Evolutionary conservation across 2,797 vertebrate genomes (phyloP).

Genomic region (Acestrorhynchus altus): DNA sequence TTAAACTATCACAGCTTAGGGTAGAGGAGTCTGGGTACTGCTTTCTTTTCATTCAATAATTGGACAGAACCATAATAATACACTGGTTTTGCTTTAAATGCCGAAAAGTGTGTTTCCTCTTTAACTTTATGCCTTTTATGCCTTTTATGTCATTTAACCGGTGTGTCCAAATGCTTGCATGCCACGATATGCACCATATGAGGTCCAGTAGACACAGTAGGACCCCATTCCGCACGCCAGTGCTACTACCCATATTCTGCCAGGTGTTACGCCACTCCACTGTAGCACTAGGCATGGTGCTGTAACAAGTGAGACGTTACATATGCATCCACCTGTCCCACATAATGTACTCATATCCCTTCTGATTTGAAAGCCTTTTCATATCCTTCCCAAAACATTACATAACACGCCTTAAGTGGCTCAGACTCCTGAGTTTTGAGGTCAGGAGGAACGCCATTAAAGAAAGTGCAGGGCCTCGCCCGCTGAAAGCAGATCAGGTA

Average conservation of each 20-base stretch:
- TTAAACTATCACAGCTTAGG: too few species aligned
- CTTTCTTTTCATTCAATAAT: too few species aligned
- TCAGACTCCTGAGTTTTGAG: slow-evolving; percentile 44
- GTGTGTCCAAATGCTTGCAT: too few species aligned
- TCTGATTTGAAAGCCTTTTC: slow-evolving; percentile 24
- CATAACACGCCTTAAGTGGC: slow-evolving; percentile 34
- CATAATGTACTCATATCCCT: neutral
- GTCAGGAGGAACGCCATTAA: slow-evolving; percentile 42
- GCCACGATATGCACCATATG: too few species aligned
- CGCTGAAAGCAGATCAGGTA: slow-evolving; percentile 54
- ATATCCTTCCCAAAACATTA: slow-evolving; percentile 39
- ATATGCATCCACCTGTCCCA: slow-evolving; percentile 1
- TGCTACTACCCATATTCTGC: neutral
- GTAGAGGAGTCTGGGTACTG: too few species aligned
- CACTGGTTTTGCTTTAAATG: too few species aligned
- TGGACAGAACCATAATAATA: too few species aligned
- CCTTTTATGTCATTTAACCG: too few species aligned
- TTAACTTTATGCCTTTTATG: too few species aligned
- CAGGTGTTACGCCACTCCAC: neutral
- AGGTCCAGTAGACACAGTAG: neutral
- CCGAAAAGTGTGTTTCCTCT: too few species aligned
- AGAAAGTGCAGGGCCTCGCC: slow-evolving; percentile 39
- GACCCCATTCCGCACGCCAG: neutral
- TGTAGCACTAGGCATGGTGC: neutral
- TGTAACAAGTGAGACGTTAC: neutral